phyloP scores from a whole-genome alignment of 2,888 invertebrate species.

The Diplazon laetatorius region DNA sequence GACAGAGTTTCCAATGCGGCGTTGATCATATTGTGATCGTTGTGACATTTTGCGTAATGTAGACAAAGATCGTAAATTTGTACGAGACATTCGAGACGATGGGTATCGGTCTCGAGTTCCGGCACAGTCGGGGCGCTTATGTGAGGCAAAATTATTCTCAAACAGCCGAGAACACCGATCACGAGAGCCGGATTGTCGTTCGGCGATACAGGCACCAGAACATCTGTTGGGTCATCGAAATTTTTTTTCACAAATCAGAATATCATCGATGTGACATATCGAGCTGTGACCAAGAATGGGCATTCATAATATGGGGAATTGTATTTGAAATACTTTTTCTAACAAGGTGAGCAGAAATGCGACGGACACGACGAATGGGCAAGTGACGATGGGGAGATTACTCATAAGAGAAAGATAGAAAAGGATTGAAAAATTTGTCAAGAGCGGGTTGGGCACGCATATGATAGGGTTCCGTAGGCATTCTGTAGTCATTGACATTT shows the following conservation, averaged over 20 bases:
- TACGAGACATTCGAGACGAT: slow-evolving; percentile 76
- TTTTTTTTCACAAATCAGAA: no score
- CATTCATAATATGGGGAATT: no score
- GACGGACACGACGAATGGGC: no score
- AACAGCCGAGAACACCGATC: slow-evolving; percentile 87
- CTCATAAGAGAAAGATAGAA: no score
- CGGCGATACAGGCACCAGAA: slow-evolving; percentile 66
- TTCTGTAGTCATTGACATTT: no score
- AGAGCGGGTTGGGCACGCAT: slow-evolving; percentile 15
- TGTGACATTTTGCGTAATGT: slow-evolving; percentile 86
- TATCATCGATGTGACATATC: no score
- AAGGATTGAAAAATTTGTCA: slow-evolving; percentile 15
- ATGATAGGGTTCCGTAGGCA: no score
- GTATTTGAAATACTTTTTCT: no score
- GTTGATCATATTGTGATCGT: slow-evolving; percentile 94
- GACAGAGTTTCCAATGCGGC: slow-evolving; percentile 90
- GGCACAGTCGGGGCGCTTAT: slow-evolving; percentile 73
- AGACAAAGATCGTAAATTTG: slow-evolving; percentile 91
- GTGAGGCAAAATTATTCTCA: slow-evolving; percentile 86
- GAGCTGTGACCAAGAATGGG: no score
- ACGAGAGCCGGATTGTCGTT: slow-evolving; percentile 81
- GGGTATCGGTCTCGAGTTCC: slow-evolving; percentile 67
- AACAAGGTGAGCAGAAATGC: no score
- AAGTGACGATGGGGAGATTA: no score
- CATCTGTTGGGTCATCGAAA: slow-evolving; percentile 64